Evolutionary conservation across 2,797 vertebrate genomes (phyloP), one percentile per base, ranked within the genome.

Genomic region (Dicrostonyx torquatus): DNA sequence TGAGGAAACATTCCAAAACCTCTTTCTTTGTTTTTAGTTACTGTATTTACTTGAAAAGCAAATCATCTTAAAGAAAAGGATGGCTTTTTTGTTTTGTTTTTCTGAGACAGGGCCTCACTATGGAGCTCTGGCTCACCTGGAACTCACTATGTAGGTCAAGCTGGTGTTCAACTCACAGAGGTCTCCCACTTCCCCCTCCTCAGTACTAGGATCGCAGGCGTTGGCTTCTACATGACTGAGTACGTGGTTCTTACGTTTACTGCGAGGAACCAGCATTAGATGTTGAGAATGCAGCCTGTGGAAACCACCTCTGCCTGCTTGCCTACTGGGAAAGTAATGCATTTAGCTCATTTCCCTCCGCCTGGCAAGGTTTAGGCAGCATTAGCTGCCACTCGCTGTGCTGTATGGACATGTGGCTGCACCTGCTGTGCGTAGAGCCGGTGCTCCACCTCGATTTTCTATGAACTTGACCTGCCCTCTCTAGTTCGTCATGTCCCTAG

Each of bases 271-370:
- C 64, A 55, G 87, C 53, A 20, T 88, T 70, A 24, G 76, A 53
- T 82, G 17, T 55, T 40, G 79, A 86, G 80, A 75, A 89, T 6
- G 64, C 13, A 45, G 22, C 58, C 68, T 85, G 31, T 66, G 29
- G 73, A 91, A 88, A 83, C 22, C 92, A 17, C 17, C n/a, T 55
- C 62, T 60, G 55, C 31, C 64, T 15, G 92, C 73, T 43, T 88
- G 53, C 68, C 68, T 58, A 29, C 70, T 83, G 40, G 29, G n/a
- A 50, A 40, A 75, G 73, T 55, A 77, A 78, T 62, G 31, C 22
- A 18, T 60, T 84, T 62, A 60, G 40, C 26, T 85, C 34, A 40
- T 70, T 77, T 80, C 8, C 70, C 60, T 88, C 26, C n/a, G 11
- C 43, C 10, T 29, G 37, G 45, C 9, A 12, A 24, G 4, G n/a